Conservation (phyloP, 1,140 invertebrate species). For the Galleria mellonella region DNA sequence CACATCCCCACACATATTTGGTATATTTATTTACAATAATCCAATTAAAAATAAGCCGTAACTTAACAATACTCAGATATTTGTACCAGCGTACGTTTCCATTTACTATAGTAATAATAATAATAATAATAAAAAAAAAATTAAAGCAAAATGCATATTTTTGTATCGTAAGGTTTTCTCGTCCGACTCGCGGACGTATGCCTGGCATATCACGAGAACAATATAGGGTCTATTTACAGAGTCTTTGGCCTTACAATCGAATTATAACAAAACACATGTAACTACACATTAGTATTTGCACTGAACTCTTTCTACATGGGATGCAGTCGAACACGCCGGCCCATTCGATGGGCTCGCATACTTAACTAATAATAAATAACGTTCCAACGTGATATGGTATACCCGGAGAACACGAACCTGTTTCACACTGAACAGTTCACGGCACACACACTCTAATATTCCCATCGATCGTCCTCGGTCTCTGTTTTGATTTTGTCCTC, state of each 20-base stretch:
- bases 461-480: constrained; percentile 67
- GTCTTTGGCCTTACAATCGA: constrained; percentile 65
- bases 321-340: constrained; percentile 3
- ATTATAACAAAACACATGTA: constrained; percentile 41
- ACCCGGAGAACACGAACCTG: constrained; percentile 22
- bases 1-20: constrained; percentile 60
- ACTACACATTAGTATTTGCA: constrained; percentile 30
- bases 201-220: constrained; percentile 21
- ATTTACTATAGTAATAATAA: constrained; percentile 23
- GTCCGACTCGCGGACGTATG: constrained; percentile 20
- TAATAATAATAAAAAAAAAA: constrained; percentile 40
- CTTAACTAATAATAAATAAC: constrained; percentile 20
- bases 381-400: constrained; percentile 14
- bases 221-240: constrained; percentile 48
- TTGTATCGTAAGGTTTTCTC: constrained; percentile 58
- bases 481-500: constrained; percentile 67
- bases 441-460: constrained; percentile 43
- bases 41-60: constrained; percentile 44
- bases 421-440: constrained; percentile 19
- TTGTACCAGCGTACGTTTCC: constrained; percentile 49
- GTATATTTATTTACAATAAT: constrained; percentile 68
- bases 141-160: constrained; percentile 69
- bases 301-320: constrained; percentile 11
- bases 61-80: constrained; percentile 59
- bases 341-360: not conserved